Base-by-base conservation (phyloP, 2,888 invertebrate genomes). In the Acleris laterana region DNA sequence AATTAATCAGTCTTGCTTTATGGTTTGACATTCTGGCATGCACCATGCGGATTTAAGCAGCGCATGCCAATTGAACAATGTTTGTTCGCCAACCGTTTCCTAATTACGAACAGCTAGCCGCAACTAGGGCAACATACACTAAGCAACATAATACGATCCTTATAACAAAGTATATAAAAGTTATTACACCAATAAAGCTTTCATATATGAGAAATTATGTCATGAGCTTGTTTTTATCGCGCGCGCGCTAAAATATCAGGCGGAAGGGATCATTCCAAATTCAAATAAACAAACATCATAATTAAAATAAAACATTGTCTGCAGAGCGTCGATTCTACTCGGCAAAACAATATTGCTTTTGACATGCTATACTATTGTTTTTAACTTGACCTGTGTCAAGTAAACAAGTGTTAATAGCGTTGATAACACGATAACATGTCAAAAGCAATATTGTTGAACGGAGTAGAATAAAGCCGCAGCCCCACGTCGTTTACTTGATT, bases 41-140 rank as follows among this genome's bases (percentile, higher is more conserved):
- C 68, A 20, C 49, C 59, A 65, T 58, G 44, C n/a, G 42, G 73
- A 63, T 46, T 46, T 51, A 63, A 46, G 38, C 46, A 19, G 67
- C 60, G 65, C 63, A 69, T 76, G 76, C 71, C 74, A 77, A 76
- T 73, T 62, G 64, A 70, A 62, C 71, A 73, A 75, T 56, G 53
- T 68, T 62, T 46, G 58, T 67, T 72, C 72, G 72, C 77, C 77
- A 78, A 77, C 66, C 69, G 66, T 57, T 62, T 46, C 46, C 62
- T 52, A 51, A 62, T 66, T 62, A 46, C n/a, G 17, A n/a, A 38
- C 17, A 16, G 38, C 32, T n/a, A 51, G 7, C 38, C 38, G 28
- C 28, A 38, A 53, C 51, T 51, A 25, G 13, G 13, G 6, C 25
- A 51, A 5, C n/a, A 11, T 22, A 20, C 17, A 11, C 17, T 20